phyloP scores from a whole-genome alignment of 2,113 vertebrate genomes.

The Antigone vipio region DNA sequence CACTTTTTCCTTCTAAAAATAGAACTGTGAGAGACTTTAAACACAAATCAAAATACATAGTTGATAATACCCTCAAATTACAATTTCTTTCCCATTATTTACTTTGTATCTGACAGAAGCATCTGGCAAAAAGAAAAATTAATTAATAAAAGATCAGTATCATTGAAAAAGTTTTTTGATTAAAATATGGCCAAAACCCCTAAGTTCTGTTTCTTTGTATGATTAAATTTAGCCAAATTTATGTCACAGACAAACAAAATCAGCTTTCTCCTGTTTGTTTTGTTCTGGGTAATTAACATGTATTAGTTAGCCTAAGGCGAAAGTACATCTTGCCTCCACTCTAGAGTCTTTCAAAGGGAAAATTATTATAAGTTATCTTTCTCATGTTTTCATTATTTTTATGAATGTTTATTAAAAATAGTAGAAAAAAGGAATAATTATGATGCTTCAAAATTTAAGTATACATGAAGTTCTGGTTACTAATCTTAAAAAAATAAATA shows the following conservation, averaged over 20 bases:
- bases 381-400: not conserved
- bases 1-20: not conserved
- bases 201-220: not conserved
- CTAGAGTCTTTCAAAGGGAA: not conserved
- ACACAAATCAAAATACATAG: not conserved
- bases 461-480: not conserved
- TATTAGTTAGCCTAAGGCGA: not conserved
- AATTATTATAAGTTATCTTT: not conserved
- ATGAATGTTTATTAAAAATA: not conserved
- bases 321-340: fast-evolving
- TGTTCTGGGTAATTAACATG: not conserved
- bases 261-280: not conserved
- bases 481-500: not conserved
- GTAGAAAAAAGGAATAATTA: not conserved
- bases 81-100: not conserved
- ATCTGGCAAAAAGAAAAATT: not conserved
- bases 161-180: not conserved
- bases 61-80: not conserved
- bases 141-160: not conserved
- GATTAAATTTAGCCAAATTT: not conserved
- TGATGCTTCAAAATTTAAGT: not conserved
- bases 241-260: not conserved
- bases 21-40: not conserved
- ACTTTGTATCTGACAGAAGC: not conserved
- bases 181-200: fast-evolving